These are phyloP conservation scores for Aptenodytes patagonicus DNA, from an alignment of 2,113 vertebrate species.

Conservation along the genomic window DNA sequence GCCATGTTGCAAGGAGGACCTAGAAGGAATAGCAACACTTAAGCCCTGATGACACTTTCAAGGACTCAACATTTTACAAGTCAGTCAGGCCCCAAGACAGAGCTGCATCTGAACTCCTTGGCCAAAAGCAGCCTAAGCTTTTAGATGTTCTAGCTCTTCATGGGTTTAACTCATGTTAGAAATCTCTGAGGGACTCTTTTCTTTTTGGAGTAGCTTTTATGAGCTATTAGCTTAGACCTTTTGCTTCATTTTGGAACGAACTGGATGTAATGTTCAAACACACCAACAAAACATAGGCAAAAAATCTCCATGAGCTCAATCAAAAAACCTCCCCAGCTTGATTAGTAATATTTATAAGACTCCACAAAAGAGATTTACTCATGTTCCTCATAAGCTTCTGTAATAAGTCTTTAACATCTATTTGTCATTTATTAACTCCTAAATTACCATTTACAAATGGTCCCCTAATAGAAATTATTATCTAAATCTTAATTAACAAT, in stretches of 20 bases:
- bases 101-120: not conserved
- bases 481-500: not conserved
- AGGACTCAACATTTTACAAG: not conserved
- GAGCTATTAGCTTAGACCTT: not conserved
- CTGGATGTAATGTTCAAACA: not conserved
- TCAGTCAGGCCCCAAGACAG: not conserved
- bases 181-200: not conserved
- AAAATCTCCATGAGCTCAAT: not conserved
- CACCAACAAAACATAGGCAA: not conserved
- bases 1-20: not conserved
- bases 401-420: not conserved
- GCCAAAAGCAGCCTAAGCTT: not conserved
- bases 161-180: not conserved
- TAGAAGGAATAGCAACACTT: not conserved
- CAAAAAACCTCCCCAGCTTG: not conserved
- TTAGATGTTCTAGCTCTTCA: not conserved
- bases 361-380: not conserved
- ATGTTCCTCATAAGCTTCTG: not conserved
- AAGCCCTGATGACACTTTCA: not conserved
- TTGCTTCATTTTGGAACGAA: not conserved
- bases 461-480: not conserved
- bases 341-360: not conserved
- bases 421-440: not conserved
- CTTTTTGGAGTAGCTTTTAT: not conserved
- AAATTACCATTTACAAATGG: not conserved